Conservation (phyloP, 2,888 invertebrate genomes). For the Silvanus unidentatus region DNA sequence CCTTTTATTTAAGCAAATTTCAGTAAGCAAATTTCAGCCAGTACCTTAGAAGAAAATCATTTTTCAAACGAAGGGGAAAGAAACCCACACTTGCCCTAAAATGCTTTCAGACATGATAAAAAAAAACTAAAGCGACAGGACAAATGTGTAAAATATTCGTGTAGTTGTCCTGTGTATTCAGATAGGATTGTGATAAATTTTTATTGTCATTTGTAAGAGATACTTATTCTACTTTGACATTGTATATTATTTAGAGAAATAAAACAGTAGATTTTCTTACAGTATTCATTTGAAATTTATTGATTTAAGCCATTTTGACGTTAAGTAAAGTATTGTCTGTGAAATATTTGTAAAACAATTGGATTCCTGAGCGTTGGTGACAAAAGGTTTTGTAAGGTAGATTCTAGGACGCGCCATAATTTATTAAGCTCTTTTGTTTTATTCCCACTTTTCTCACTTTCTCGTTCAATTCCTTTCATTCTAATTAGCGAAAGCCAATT, state of each 20-base stretch:
- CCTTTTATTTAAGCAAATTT: no score
- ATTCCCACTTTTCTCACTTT: conserved; percentile 16
- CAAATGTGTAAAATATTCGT: no score
- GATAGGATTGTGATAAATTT: conserved; percentile 3
- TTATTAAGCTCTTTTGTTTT: conserved; percentile 18
- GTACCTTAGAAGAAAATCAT: no score
- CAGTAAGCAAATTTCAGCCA: no score
- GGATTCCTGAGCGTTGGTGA: conserved; percentile 16
- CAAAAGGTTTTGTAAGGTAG: conserved; percentile 21
- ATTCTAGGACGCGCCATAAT: conserved; percentile 17
- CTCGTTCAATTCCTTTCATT: conserved; percentile 17
- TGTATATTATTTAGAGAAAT: background rate
- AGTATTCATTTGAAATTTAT: conserved; percentile 11
- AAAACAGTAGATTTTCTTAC: conserved; percentile 1
- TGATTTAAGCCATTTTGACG: conserved; percentile 16
- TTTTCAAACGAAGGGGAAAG: no score
- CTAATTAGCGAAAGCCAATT: conserved; percentile 11
- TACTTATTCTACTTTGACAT: conserved; percentile 2
- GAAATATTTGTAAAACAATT: conserved; percentile 22
- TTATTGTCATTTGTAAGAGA: conserved; percentile 2
- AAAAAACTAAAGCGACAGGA: no score
- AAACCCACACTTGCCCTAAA: no score
- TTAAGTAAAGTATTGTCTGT: conserved; percentile 18
- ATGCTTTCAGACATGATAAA: no score
- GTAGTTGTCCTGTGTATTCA: background rate